These are phyloP conservation scores for Balaenoptera acutorostrata DNA, from an alignment of 2,113 vertebrate species.

Conservation along the genomic window DNA sequence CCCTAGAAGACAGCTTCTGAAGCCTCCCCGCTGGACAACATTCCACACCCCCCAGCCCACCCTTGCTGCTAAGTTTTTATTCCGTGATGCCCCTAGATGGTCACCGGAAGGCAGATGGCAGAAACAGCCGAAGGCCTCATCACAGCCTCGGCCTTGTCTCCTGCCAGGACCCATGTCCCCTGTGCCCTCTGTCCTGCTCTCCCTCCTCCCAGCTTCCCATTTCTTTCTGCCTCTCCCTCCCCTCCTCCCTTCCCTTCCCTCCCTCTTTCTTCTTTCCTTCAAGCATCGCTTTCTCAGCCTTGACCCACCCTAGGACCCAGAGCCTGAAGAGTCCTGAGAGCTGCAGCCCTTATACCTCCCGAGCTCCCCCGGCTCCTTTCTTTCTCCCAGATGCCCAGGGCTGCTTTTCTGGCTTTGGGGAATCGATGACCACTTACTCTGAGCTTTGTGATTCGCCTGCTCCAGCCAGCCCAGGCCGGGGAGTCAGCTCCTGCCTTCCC, in stretches of 20 bases:
- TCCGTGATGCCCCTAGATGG: neutral
- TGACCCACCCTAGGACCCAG: neutral
- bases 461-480: neutral
- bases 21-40: neutral
- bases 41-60: fast-evolving
- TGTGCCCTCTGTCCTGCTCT: no score
- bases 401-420: neutral
- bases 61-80: neutral
- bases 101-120: neutral
- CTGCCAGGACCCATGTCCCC: no score
- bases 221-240: neutral
- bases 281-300: neutral
- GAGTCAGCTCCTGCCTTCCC: neutral
- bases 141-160: neutral
- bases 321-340: fast-evolving
- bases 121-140: neutral
- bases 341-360: fast-evolving
- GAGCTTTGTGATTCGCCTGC: fast-evolving
- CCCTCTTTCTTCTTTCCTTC: no score
- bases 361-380: neutral
- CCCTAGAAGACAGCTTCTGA: neutral
- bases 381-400: neutral
- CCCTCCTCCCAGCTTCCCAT: neutral
- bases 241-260: fast-evolving
- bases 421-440: neutral